These are phyloP conservation scores for Alviniconcha strummeri DNA, from an alignment of 2,888 invertebrate species.

Conservation along the genomic window DNA sequence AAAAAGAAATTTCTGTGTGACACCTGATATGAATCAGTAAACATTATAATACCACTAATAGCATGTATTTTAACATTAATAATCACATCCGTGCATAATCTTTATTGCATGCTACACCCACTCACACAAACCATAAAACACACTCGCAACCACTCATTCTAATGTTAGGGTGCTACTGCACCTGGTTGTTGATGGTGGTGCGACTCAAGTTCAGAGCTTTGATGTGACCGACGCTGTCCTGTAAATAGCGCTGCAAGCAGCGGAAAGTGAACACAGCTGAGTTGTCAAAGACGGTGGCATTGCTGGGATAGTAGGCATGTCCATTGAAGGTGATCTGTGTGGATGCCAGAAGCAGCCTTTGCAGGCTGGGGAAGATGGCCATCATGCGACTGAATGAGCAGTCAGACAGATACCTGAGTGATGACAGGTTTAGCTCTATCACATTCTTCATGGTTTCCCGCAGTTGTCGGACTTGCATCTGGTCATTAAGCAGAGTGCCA, in stretches of 20 bases:
- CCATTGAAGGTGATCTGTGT: conserved; percentile 84
- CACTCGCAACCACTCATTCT: conserved; percentile 70
- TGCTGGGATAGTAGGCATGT: conserved; percentile 77
- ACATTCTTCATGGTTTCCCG: conserved; percentile 72
- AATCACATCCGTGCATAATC: no score
- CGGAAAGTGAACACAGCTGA: conserved; percentile 84
- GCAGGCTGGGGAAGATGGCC: conserved; percentile 78
- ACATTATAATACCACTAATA: no score
- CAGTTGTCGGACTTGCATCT: conserved; percentile 74
- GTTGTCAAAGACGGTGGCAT: conserved; percentile 71
- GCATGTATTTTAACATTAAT: no score
- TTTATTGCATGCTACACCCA: no score
- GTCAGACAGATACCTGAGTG: conserved; percentile 84
- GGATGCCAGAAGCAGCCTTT: conserved; percentile 80
- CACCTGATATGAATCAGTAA: no score
- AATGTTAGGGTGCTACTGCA: conserved; percentile 56
- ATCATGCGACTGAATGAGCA: conserved; percentile 82
- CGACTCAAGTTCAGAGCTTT: conserved; percentile 81
- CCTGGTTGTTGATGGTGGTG: conserved; percentile 81
- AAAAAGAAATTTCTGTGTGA: no score
- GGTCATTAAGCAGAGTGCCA: conserved; percentile 80
- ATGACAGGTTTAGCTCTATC: conserved; percentile 79
- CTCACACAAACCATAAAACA: conserved; percentile 73
- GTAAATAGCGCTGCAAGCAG: conserved; percentile 79
- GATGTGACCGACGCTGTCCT: conserved; percentile 76